phyloP scores from a whole-genome alignment of 2,797 vertebrate species.

The Halcyon leucocephala region DNA sequence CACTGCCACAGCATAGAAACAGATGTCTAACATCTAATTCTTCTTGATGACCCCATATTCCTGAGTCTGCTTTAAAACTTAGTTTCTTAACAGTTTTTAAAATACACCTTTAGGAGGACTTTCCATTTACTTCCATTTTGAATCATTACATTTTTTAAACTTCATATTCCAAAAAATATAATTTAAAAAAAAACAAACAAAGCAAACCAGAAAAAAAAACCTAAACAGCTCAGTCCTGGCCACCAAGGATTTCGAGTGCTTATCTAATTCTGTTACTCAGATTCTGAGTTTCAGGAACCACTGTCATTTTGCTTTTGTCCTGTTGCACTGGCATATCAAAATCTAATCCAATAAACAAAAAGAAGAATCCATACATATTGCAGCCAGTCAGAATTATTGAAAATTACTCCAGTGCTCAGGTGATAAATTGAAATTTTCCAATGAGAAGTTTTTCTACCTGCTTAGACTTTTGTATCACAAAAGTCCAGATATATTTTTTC shows the following conservation, averaged over 20 bases:
- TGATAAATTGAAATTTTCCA: background rate
- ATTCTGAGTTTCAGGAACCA: background rate
- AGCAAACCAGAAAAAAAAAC: background rate
- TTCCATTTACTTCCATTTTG: background rate
- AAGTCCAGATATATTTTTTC: background rate
- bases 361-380: rapidly evolving
- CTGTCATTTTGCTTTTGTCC: background rate
- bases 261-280: background rate
- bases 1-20: background rate
- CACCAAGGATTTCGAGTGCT: background rate
- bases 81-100: background rate
- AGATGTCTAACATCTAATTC: background rate
- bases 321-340: background rate
- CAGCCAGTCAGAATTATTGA: background rate
- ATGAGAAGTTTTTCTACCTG: background rate
- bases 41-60: background rate
- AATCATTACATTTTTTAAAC: background rate
- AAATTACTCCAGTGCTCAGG: background rate
- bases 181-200: background rate
- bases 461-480: background rate
- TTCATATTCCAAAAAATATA: background rate
- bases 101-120: background rate
- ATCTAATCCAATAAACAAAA: background rate
- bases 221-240: background rate
- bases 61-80: background rate